These are phyloP conservation scores for Hycleus cichorii DNA, from an alignment of 1,140 invertebrate genomes.

Conservation along the genomic window DNA sequence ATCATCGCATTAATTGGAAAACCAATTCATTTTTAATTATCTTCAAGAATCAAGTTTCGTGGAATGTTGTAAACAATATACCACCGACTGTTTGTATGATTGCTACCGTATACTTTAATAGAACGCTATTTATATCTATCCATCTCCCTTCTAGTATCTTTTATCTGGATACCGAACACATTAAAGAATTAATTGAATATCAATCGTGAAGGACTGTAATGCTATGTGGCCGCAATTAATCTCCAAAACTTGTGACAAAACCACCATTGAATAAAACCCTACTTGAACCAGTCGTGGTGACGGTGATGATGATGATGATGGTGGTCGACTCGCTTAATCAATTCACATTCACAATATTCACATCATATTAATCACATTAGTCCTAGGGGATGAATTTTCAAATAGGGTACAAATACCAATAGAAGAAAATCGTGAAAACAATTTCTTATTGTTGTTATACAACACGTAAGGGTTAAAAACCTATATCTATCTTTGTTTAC, in stretches of 20 bases:
- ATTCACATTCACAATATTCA: slow-evolving; percentile 34
- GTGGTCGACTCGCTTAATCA: slow-evolving; percentile 27
- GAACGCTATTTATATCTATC: neutral
- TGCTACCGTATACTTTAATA: slow-evolving; percentile 30
- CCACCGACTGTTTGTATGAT: slow-evolving; percentile 9
- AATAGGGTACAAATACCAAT: slow-evolving; percentile 23
- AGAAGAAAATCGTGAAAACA: slow-evolving; percentile 5
- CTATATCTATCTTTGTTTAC: too few species aligned
- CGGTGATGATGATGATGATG: too few species aligned
- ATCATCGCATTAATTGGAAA: too few species aligned
- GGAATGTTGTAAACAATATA: too few species aligned
- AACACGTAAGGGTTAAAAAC: too few species aligned
- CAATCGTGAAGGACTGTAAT: slow-evolving; percentile 19
- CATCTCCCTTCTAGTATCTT: neutral
- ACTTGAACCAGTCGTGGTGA: slow-evolving; percentile 24
- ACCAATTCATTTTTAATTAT: too few species aligned
- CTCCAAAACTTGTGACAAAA: slow-evolving; percentile 19
- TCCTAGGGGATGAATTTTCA: slow-evolving; percentile 20
- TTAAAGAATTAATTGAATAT: slow-evolving; percentile 12
- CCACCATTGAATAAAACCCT: slow-evolving; percentile 19
- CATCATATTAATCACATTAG: slow-evolving; percentile 33
- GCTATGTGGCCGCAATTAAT: slow-evolving; percentile 32
- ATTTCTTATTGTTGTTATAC: neutral
- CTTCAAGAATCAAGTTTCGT: too few species aligned
- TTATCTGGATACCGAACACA: slow-evolving; percentile 3